Evolutionary conservation across 2,888 invertebrate species (phyloP).

Genomic region (Desoria tigrina): DNA sequence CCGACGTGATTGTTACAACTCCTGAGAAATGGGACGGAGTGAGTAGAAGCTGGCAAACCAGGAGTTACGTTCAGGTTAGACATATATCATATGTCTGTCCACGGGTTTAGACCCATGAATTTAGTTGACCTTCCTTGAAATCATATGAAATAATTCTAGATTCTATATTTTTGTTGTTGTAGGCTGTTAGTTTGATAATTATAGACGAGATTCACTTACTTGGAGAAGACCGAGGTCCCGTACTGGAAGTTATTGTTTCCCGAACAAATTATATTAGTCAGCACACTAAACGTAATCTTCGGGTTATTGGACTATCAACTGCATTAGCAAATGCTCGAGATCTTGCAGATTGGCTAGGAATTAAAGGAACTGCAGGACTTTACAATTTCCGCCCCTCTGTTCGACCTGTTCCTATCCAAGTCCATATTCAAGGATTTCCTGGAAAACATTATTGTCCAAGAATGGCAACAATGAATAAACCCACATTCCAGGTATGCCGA

Average conservation of each 20-base stretch:
- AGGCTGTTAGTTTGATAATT: constrained; percentile 81
- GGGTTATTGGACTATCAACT: constrained; percentile 94
- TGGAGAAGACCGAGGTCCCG: constrained; percentile 85
- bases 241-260: constrained; percentile 95
- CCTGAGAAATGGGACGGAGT: constrained; percentile 99
- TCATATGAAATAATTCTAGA: neutral
- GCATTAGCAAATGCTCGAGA: constrained; percentile 96
- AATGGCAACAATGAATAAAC: constrained; percentile 99
- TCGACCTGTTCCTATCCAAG: constrained; percentile 92
- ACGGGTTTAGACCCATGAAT: too few species aligned
- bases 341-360: constrained; percentile 93
- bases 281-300: constrained; percentile 76
- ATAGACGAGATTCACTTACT: constrained; percentile 98
- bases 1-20: constrained; percentile 95
- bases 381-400: constrained; percentile 98
- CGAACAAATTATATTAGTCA: constrained; percentile 94
- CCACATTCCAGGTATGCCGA: constrained; percentile 85
- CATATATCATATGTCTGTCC: neutral
- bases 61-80: constrained; percentile 86
- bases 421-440: constrained; percentile 91
- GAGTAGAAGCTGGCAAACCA: constrained; percentile 95
- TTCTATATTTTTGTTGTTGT: constrained; percentile 34
- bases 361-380: constrained; percentile 73
- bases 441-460: constrained; percentile 98
- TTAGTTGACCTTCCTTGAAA: neutral